Evolutionary conservation across 1,140 invertebrate species (phyloP).

Genomic region (Brachionus sp.): DNA sequence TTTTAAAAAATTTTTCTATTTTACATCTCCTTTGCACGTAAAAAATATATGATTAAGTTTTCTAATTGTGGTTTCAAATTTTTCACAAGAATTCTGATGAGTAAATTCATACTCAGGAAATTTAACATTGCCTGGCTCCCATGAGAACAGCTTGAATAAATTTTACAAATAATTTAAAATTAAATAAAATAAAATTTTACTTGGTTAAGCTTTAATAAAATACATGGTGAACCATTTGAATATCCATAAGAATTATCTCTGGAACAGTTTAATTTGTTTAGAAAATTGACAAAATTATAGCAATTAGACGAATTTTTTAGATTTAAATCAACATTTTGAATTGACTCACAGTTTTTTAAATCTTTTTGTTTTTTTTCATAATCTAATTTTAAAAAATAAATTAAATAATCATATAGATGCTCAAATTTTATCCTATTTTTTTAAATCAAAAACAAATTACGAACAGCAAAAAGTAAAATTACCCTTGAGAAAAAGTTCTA

Average conservation of each 20-base stretch:
- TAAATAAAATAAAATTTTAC: not conserved
- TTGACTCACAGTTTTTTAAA: not conserved
- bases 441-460: not conserved
- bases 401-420: not conserved
- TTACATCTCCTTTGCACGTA: constrained; percentile 2
- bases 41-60: not conserved
- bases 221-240: not conserved
- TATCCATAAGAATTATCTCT: not conserved
- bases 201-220: not conserved
- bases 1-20: not conserved
- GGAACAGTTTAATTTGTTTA: not conserved
- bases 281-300: not conserved
- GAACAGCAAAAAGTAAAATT: too few species aligned
- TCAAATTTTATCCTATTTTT: not conserved
- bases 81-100: not conserved
- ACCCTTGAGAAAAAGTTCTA: constrained; percentile 4
- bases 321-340: not conserved
- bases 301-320: not conserved
- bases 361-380: not conserved
- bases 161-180: not conserved
- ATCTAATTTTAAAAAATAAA: not conserved
- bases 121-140: not conserved
- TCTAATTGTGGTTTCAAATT: not conserved
- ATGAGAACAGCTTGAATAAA: not conserved
- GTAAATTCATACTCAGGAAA: not conserved